Evolutionary conservation across 2,888 invertebrate genomes (phyloP), one percentile per base, ranked within the genome.

Genomic region (Morpho deidamia): DNA sequence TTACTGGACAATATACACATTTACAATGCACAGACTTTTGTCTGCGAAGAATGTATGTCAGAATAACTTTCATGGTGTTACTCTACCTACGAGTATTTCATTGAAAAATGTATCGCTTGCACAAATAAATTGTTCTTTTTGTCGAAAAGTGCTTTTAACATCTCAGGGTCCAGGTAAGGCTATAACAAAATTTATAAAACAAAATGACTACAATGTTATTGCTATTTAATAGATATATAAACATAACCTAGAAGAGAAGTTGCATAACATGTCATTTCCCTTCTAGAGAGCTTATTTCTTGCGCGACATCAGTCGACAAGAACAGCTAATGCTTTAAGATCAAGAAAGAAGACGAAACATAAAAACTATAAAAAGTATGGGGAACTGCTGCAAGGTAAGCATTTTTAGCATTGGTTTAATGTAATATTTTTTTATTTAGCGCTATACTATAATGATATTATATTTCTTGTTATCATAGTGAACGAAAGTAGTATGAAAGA

Each of bases 371-470:
- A 91, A 64, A 92, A 92, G 70, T 94, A 92, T 81, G 92, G 92
- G 8, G 94, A 95, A 71, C 76, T 94, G 8, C 76, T 94, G 59
- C 92, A 94, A 90, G 93, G 94, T 94, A 7, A 35, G 48, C 7
- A 4, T 23, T 11, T 11, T 11, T 23, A 43, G 9, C 14, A 23
- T 9, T 42, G 23, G 2, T 42, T 42, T 1, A 8, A 12, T 42
- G 12, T 43, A 7, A 7, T n/a, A 32, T 32, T 23, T 32, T 32
- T 32, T 23, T 23, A 43, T 7, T 32, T 11, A 34, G 11, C 35
- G 11, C 34, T 32, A 34, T 11, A 34, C 23, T 11, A 32, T 7
- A 43, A 9, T 33, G 9, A 32, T 8, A 37, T 37, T 38, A 11
- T 52, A 46, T 55, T 83, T 83, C 55, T 3, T 23, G 3, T 23